Percentiles rank a stretch among this genome's conserved stretches.
Conservation (phyloP, 2,113 vertebrate genomes). For the Polypterus senegalus region DNA sequence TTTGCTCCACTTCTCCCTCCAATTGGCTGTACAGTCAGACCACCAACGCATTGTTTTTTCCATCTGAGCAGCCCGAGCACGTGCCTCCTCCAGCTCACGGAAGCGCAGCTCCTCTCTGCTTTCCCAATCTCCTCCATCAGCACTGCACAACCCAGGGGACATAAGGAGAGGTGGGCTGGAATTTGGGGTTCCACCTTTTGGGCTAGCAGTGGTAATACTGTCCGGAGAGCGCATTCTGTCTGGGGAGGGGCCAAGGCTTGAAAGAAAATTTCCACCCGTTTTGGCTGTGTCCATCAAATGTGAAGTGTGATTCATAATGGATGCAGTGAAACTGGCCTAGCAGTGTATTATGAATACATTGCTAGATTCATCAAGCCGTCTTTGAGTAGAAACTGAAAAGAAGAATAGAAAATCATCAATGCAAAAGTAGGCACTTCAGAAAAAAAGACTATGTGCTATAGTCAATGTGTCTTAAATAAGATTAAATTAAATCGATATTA, state of each 20-base stretch:
- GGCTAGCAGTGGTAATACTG: conserved; percentile 66
- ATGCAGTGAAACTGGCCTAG: conserved; percentile 4
- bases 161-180: conserved; percentile 64
- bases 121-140: conserved; percentile 80
- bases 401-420: no score
- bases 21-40: conserved; percentile 95
- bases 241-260: conserved; percentile 59
- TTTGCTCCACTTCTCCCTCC: conserved; percentile 98
- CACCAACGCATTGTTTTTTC: conserved; percentile 99
- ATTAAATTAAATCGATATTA: no score
- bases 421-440: no score
- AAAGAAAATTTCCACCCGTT: conserved; percentile 46
- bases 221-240: conserved; percentile 64
- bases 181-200: conserved; percentile 68
- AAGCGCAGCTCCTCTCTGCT: conserved; percentile 84
- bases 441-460: no score
- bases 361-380: no score
- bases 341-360: no score
- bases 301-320: conserved; percentile 55
- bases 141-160: conserved; percentile 31
- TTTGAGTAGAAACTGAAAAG: no score
- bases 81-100: conserved; percentile 84
- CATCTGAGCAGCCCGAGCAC: conserved; percentile 85
- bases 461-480: no score
- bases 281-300: conserved; percentile 49